Evolutionary conservation across 1,140 invertebrate genomes (phyloP), one percentile per base, ranked within the genome.

Genomic region (Neodiprion fabricii): DNA sequence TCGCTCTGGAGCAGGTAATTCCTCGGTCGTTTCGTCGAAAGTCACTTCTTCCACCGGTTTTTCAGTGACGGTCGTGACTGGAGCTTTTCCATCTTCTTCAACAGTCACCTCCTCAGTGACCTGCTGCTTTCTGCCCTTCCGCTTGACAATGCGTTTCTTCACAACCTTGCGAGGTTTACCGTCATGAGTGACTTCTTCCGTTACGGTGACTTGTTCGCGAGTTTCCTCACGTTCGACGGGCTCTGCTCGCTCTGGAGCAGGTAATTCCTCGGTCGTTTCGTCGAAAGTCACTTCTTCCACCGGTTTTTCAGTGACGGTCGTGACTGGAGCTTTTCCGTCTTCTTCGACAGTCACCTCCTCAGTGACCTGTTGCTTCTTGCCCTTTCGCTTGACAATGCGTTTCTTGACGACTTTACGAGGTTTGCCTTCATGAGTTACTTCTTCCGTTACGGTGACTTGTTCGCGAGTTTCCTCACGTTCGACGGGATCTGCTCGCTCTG

Each of bases 271-370:
- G 9, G 87, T 87, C 21, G 82, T 70, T 81, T 88, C 87, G 72
- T 73, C 76, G 47, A 48, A 50, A 21, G 77, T n/a, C 9, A 76
- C 73, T 70, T 81, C 77, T 71, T 79, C 74, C 67, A 75, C 75
- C 65, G 79, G 74, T 53, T 77, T 65, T 71, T 77, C 81, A 10
- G 80, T 81, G 8, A 89, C 78, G 14, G 80, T 86, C 7, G 84
- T 88, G 21, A 84, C 71, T 12, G 87, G 85, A 11, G 72, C 74
- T 74, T 89, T 86, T 68, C 86, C 87, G 73, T 87, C 86, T 75
- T 89, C 86, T 75, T 89, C 84, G 5, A 89, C 77, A 7, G 84
- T 87, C 66, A 85, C 80, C 47, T 88, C 83, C 79, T 89, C 87
- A 2, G 86, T 87, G 1, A 87, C 81, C 76, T 89, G 82, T 82